Evolutionary conservation across 2,113 vertebrate genomes (phyloP).

Genomic region (Neolamprologus cancellatus): DNA sequence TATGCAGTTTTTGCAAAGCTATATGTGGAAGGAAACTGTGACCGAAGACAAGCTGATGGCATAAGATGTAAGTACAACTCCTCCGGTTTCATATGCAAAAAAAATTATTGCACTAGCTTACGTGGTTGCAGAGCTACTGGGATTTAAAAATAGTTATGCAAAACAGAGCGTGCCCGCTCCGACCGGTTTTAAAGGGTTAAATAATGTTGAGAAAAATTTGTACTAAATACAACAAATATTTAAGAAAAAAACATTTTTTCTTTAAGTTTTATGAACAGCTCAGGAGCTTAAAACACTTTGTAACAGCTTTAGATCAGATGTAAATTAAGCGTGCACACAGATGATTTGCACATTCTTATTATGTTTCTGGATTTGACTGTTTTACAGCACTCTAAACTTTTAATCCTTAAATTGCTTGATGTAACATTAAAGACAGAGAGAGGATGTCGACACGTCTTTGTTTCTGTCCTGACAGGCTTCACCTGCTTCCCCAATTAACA

Average conservation of each 20-base stretch:
- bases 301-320: not conserved
- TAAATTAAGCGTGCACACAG: not conserved
- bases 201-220: not conserved
- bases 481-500: not conserved
- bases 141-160: too few relatives aligned
- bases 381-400: not conserved
- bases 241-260: not conserved
- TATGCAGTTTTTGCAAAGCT: too few relatives aligned
- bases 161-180: too few relatives aligned
- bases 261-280: not conserved
- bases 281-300: not conserved
- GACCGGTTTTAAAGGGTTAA: too few relatives aligned
- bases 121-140: too few relatives aligned
- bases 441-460: not conserved
- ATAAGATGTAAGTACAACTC: too few relatives aligned
- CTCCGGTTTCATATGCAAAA: too few relatives aligned
- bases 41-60: too few relatives aligned
- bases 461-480: not conserved
- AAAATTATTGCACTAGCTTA: too few relatives aligned
- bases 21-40: too few relatives aligned
- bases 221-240: not conserved
- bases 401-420: not conserved
- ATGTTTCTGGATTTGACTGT: not conserved
- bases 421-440: not conserved
- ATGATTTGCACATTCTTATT: not conserved